phyloP scores from a whole-genome alignment of 2,113 vertebrate species.

The Ptilorrhoa leucosticta region DNA sequence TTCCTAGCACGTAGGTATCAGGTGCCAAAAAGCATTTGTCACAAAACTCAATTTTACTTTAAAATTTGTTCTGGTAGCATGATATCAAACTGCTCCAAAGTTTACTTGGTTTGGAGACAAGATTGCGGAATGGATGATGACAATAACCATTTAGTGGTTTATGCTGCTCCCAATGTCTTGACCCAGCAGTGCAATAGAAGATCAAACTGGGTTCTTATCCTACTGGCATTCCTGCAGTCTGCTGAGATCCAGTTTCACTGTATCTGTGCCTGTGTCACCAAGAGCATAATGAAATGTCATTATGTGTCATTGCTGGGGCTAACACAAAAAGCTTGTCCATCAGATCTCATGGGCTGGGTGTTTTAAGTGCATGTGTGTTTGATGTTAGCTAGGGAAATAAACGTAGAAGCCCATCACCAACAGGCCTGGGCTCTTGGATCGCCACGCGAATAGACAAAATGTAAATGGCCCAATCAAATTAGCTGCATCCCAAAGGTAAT shows the following conservation, averaged over 20 bases:
- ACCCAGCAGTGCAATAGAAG: not conserved
- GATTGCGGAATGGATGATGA: not conserved
- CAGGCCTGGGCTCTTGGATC: not conserved
- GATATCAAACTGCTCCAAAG: not conserved
- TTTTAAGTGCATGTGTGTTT: accelerated
- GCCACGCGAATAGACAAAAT: not conserved
- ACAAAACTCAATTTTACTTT: not conserved
- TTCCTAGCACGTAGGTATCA: not conserved
- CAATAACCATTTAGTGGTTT: not conserved
- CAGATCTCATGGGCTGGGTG: not conserved
- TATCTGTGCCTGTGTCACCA: not conserved
- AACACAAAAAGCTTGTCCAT: not conserved
- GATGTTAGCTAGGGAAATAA: not conserved
- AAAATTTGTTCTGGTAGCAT: not conserved
- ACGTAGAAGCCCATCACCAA: not conserved
- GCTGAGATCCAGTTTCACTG: not conserved
- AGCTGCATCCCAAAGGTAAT: not conserved
- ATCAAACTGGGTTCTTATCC: not conserved
- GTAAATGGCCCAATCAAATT: not conserved
- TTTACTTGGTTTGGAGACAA: not conserved
- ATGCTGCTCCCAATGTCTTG: not conserved
- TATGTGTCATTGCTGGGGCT: not conserved
- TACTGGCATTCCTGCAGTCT: not conserved
- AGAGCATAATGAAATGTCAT: not conserved
- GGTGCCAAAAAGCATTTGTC: not conserved